Conservation (phyloP, 2,797 vertebrate species). For the Gorsachius magnificus region DNA sequence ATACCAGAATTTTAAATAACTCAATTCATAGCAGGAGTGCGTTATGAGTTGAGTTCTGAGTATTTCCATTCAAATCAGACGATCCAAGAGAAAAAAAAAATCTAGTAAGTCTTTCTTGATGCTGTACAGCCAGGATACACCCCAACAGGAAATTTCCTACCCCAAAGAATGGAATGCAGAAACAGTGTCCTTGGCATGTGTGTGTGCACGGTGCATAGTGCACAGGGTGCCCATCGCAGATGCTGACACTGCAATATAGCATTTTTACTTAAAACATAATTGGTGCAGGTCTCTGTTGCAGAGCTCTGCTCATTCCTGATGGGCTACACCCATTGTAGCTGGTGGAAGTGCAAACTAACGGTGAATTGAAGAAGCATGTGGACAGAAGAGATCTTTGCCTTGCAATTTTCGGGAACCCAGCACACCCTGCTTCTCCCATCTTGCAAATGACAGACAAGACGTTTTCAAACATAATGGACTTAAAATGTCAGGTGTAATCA, state of each 20-base stretch:
- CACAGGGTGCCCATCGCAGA: rapidly evolving
- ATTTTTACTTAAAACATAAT: background rate
- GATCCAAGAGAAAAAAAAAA: background rate
- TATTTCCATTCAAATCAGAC: background rate
- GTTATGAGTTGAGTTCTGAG: background rate
- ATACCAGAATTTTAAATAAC: background rate
- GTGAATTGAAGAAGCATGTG: background rate
- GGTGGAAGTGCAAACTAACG: background rate
- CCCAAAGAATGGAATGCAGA: rapidly evolving
- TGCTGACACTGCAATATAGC: background rate
- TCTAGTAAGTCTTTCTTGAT: background rate
- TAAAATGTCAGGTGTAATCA: conserved; percentile 4
- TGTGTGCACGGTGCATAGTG: background rate
- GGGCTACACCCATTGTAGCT: background rate
- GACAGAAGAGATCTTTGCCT: background rate
- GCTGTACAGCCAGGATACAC: background rate
- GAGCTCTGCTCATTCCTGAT: background rate
- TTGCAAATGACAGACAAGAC: background rate
- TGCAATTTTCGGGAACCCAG: background rate
- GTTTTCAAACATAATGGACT: background rate
- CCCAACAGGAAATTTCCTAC: background rate
- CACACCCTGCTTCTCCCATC: background rate
- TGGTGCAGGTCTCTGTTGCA: background rate
- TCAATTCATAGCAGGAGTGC: background rate
- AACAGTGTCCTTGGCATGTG: background rate